Evolutionary conservation across 2,113 vertebrate genomes (phyloP).

Genomic region (Grus americana): DNA sequence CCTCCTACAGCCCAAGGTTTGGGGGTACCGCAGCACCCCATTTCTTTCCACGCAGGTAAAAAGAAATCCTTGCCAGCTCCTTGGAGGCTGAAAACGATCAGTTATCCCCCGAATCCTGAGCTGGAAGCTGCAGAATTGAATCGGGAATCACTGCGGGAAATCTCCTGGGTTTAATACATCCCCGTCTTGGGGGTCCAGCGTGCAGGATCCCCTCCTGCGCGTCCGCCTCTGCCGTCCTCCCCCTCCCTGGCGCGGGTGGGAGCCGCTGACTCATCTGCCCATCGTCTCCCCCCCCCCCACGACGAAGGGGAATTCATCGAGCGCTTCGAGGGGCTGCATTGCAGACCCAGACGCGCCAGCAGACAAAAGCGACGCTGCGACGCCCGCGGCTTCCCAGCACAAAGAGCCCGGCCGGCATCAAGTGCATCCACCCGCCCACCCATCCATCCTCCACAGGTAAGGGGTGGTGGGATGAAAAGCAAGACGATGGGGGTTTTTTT

Average conservation of each 20-base stretch:
- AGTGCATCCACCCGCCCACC: not conserved
- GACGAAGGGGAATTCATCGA: not conserved
- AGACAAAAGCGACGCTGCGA: constrained; percentile 53
- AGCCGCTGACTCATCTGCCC: constrained; percentile 57
- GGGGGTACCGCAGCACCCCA: not conserved
- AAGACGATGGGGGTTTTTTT: not conserved
- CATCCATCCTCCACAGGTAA: constrained; percentile 9
- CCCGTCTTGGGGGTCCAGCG: not conserved
- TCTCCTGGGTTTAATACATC: not conserved
- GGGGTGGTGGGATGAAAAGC: not conserved
- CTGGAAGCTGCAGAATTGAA: not conserved
- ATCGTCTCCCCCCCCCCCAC: not conserved
- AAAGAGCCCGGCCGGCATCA: not conserved
- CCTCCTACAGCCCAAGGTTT: not conserved
- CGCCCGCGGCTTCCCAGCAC: not conserved
- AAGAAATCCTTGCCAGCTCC: not conserved
- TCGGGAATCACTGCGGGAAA: accelerated
- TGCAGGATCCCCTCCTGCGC: not conserved
- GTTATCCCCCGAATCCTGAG: accelerated
- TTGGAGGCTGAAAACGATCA: accelerated
- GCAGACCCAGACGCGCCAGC: constrained; percentile 44
- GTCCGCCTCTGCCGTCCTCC: not conserved
- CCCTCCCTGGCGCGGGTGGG: not conserved
- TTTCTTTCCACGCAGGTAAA: accelerated
- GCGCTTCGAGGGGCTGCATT: constrained; percentile 76